A percentile compares a stretch with the other conserved stretches of the same genome.
Conservation (phyloP, 1,140 invertebrate species). For the Stegodyphus dumicola region DNA sequence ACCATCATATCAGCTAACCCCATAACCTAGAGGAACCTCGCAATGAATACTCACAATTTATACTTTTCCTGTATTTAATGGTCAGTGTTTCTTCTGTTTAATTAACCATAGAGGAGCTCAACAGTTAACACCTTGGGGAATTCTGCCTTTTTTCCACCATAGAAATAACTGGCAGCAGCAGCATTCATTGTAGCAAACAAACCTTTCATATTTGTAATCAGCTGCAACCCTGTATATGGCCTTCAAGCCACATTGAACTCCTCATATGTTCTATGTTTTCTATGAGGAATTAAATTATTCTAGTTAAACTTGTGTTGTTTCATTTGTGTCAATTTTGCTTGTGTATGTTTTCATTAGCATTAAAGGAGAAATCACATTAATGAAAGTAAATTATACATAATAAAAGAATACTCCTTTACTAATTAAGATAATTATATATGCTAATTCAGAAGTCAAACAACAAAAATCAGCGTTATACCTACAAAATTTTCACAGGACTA, state of each 20-base stretch:
- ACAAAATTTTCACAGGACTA: no score
- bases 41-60: conserved; percentile 53
- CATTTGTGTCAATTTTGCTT: background rate
- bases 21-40: conserved; percentile 59
- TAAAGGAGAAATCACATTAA: no score
- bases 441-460: no score
- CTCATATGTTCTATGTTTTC: conserved; percentile 62
- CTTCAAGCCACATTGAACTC: conserved; percentile 61
- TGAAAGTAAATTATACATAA: no score
- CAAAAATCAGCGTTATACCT: no score
- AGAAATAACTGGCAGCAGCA: conserved; percentile 54
- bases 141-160: conserved; percentile 56
- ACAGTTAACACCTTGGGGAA: conserved; percentile 53
- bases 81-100: conserved; percentile 49
- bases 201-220: conserved; percentile 31
- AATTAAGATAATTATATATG: background rate
- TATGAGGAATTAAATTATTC: conserved; percentile 62
- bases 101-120: conserved; percentile 58
- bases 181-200: conserved; percentile 30
- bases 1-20: conserved; percentile 28
- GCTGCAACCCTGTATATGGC: conserved; percentile 58
- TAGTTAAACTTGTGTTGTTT: conserved; percentile 37
- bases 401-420: background rate
- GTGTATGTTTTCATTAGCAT: background rate
- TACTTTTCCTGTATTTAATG: conserved; percentile 59